A percentile compares a stretch with the other conserved stretches of the same genome.
phyloP scores from a whole-genome alignment of 2,113 vertebrate species.

The Sinocyclocheilus anshuiensis region DNA sequence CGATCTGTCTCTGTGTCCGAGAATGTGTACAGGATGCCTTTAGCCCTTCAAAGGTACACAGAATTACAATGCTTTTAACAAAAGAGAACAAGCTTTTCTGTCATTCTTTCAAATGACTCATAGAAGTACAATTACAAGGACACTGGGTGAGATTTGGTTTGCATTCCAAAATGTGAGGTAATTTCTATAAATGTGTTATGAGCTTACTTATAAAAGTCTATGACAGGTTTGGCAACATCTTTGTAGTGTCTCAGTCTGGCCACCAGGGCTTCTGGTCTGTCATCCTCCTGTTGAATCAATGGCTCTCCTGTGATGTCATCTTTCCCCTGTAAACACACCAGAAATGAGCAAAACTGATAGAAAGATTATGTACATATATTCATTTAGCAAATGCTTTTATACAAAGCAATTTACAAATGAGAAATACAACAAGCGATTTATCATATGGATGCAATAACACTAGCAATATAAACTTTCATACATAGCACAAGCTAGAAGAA shows the following conservation, averaged over 20 bases:
- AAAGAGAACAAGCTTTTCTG: constrained; percentile 18
- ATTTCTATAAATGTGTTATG: background rate
- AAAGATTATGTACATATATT: no score
- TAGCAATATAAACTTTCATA: no score
- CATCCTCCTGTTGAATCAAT: constrained; percentile 87
- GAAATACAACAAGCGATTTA: no score
- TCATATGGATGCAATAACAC: no score
- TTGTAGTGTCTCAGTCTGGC: constrained; percentile 91
- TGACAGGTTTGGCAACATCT: constrained; percentile 92
- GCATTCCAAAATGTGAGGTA: background rate
- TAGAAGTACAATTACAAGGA: constrained; percentile 32
- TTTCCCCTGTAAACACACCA: constrained; percentile 76
- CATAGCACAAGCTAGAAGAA: no score
- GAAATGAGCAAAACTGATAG: background rate
- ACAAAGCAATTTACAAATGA: no score
- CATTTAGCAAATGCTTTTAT: no score
- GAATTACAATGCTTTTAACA: background rate
- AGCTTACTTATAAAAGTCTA: constrained; percentile 91
- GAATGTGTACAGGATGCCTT: constrained; percentile 90
- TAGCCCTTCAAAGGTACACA: constrained; percentile 75
- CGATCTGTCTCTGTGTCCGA: constrained; percentile 95
- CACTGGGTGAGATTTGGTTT: background rate
- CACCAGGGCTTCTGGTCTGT: constrained; percentile 87
- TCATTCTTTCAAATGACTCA: background rate
- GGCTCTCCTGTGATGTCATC: constrained; percentile 91